Conservation (phyloP, 2,113 vertebrate genomes). For the Merops nubicus region DNA sequence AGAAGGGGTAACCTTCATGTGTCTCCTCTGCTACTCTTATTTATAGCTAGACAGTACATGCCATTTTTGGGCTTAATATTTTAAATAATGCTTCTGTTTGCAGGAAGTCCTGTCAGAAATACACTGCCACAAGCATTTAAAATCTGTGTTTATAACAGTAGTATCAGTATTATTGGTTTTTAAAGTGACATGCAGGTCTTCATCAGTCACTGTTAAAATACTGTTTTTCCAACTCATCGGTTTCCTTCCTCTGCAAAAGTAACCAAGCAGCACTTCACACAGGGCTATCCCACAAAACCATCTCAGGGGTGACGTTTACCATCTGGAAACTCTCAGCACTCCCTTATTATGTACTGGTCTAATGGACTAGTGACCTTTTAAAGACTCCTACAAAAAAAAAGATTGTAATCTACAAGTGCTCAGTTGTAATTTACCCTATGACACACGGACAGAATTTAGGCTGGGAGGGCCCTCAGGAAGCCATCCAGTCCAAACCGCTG, state of each 20-base stretch:
- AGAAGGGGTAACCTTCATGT: neutral
- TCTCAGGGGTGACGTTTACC: neutral
- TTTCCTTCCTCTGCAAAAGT: neutral
- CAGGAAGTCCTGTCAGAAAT: neutral
- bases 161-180: too few species aligned
- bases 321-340: neutral
- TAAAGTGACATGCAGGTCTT: neutral
- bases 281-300: neutral
- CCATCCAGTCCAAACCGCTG: rapidly evolving
- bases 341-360: neutral
- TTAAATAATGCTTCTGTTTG: neutral
- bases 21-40: neutral
- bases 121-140: neutral
- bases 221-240: neutral
- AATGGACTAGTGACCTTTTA: neutral
- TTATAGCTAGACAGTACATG: neutral
- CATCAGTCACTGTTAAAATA: neutral
- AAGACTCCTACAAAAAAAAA: neutral
- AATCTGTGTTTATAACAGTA: rapidly evolving
- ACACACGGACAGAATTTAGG: rapidly evolving
- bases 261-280: neutral
- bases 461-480: neutral
- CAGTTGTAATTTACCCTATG: neutral
- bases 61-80: neutral
- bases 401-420: neutral